A percentile compares a stretch with the other conserved stretches of the same genome.
These are phyloP conservation scores for Neoscelio sp. DNA, from an alignment of 2,888 invertebrate species.

Conservation along the genomic window DNA sequence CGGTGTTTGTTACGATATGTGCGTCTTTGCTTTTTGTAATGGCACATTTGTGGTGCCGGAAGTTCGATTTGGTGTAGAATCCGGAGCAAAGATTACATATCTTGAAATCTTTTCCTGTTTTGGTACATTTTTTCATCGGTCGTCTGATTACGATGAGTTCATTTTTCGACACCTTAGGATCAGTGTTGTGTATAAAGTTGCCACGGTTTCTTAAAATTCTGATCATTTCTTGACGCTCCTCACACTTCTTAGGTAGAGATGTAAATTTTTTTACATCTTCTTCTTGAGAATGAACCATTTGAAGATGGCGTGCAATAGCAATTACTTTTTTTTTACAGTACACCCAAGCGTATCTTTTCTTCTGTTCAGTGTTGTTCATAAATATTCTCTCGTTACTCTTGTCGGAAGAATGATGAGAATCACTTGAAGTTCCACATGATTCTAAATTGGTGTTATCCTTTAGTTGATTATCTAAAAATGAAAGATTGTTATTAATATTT, in stretches of 20 bases:
- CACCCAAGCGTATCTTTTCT: constrained; percentile 14
- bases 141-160: constrained; percentile 4
- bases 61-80: neutral
- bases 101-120: neutral
- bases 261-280: neutral
- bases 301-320: constrained; percentile 1
- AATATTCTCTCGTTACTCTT: too few species aligned
- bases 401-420: too few species aligned
- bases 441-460: too few species aligned
- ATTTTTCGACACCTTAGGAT: neutral
- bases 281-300: neutral
- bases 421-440: too few species aligned
- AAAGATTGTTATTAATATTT: too few species aligned
- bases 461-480: too few species aligned
- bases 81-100: constrained; percentile 3
- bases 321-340: constrained; percentile 1
- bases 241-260: neutral
- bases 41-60: neutral
- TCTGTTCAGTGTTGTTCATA: too few species aligned
- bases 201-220: constrained; percentile 4
- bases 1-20: neutral
- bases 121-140: neutral
- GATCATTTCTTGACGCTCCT: neutral
- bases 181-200: neutral
- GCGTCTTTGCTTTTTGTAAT: neutral